These are phyloP conservation scores for Crepidodera aurea DNA, from an alignment of 2,888 invertebrate species.

Conservation along the genomic window DNA sequence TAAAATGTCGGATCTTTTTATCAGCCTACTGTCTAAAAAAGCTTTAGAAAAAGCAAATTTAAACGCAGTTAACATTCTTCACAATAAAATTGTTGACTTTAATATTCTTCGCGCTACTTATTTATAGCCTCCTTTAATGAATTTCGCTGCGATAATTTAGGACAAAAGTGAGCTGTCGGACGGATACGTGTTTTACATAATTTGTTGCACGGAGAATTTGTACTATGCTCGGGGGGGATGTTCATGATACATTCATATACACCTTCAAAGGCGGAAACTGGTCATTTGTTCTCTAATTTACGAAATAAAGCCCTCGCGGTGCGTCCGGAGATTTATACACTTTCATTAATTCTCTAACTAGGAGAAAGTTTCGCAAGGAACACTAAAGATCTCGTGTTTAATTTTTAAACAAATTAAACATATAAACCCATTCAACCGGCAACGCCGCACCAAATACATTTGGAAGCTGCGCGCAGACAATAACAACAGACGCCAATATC, in stretches of 20 bases:
- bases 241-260: conserved; percentile 25
- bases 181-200: conserved; percentile 37
- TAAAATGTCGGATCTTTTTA: too few species aligned
- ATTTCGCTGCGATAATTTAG: conserved; percentile 41
- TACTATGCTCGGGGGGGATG: conserved; percentile 34
- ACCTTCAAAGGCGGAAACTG: conserved; percentile 33
- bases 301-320: conserved; percentile 23
- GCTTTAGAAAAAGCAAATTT: too few species aligned
- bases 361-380: too few species aligned
- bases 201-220: conserved; percentile 34
- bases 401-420: too few species aligned
- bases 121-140: conserved; percentile 45
- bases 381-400: too few species aligned
- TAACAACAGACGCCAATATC: too few species aligned
- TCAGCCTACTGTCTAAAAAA: too few species aligned
- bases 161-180: conserved; percentile 38
- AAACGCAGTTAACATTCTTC: too few species aligned
- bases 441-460: too few species aligned
- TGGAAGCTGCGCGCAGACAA: too few species aligned
- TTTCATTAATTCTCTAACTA: not conserved
- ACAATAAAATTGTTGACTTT: too few species aligned
- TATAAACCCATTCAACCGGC: too few species aligned
- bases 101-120: conserved; percentile 24
- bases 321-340: conserved; percentile 25
- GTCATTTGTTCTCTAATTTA: conserved; percentile 35